A percentile compares a stretch with the other conserved stretches of the same genome.
Conservation (phyloP, 2,797 vertebrate species). For the Gallinago nigripennis region DNA sequence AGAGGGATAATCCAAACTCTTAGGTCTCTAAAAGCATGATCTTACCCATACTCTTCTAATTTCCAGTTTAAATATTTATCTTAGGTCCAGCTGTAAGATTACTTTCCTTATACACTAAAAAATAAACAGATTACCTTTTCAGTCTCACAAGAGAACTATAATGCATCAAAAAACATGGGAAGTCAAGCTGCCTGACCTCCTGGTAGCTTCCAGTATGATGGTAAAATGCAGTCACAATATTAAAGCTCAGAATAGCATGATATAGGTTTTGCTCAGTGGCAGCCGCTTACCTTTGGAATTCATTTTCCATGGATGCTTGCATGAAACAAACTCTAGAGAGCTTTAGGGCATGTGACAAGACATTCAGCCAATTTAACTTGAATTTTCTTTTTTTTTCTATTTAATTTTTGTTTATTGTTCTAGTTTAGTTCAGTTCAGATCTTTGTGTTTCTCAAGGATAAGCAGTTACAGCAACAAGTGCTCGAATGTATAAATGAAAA, state of each 20-base stretch:
- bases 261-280: neutral
- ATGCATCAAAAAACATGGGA: neutral
- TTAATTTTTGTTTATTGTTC: slow-evolving; percentile 12
- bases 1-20: neutral
- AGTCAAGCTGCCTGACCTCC: neutral
- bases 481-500: neutral
- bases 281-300: neutral
- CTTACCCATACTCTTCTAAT: neutral
- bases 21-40: neutral
- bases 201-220: neutral
- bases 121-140: neutral
- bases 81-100: neutral
- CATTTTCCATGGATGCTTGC: neutral
- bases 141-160: neutral
- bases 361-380: neutral
- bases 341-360: neutral
- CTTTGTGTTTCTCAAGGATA: neutral
- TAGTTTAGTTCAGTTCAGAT: neutral
- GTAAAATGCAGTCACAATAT: neutral
- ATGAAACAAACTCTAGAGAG: neutral
- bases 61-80: slow-evolving; percentile 25
- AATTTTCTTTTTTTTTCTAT: neutral
- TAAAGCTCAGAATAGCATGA: neutral
- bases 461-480: neutral
- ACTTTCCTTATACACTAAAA: neutral